phyloP scores from a whole-genome alignment of 2,797 vertebrate species.

The Syncerus caffer region DNA sequence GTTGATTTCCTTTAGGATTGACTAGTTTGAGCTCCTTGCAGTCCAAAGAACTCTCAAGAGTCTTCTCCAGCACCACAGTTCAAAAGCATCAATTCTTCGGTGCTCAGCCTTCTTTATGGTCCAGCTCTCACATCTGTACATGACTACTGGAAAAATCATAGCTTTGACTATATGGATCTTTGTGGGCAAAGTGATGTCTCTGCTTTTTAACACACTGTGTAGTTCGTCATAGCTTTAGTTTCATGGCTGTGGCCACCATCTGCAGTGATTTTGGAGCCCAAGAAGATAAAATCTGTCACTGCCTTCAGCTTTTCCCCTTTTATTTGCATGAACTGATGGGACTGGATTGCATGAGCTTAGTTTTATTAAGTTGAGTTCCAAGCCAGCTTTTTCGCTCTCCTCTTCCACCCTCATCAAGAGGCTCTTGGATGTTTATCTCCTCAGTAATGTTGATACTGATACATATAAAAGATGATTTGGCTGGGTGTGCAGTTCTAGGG shows the following conservation, averaged over 20 bases:
- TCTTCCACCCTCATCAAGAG: background rate
- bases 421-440: background rate
- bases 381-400: background rate
- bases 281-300: background rate
- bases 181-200: background rate
- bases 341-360: background rate
- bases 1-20: background rate
- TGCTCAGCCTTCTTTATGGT: background rate
- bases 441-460: background rate
- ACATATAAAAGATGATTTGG: background rate
- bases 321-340: background rate
- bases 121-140: background rate
- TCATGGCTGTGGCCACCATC: background rate
- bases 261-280: background rate
- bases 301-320: background rate
- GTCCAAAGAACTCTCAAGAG: background rate
- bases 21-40: background rate
- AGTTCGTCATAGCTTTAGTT: background rate
- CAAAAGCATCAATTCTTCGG: background rate
- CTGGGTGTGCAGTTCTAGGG: background rate
- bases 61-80: background rate
- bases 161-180: background rate
- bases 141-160: background rate
- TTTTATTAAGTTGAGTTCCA: background rate
- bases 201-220: background rate